Evolutionary conservation across 2,888 invertebrate species (phyloP).

Genomic region (Sphaeridia pumilis): DNA sequence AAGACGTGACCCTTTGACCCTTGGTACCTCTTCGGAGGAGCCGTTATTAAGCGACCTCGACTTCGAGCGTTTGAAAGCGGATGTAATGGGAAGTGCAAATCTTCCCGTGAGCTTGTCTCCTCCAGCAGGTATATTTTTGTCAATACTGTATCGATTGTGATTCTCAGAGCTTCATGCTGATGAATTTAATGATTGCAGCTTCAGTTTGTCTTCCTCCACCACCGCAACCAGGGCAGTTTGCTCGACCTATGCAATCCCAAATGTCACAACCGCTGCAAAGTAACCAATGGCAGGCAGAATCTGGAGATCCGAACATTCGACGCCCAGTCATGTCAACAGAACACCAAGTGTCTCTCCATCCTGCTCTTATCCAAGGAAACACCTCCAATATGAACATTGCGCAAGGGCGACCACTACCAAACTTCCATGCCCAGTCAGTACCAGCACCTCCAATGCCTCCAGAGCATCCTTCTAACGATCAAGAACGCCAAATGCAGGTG

Average conservation of each 20-base stretch:
- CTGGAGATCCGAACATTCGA: constrained; percentile 7
- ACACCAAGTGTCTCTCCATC: no score
- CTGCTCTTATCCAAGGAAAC: constrained; percentile 16
- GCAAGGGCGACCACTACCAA: constrained; percentile 43
- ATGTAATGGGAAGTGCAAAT: constrained; percentile 47
- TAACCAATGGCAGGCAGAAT: constrained; percentile 10
- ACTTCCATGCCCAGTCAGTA: constrained; percentile 50
- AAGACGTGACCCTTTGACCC: constrained; percentile 49
- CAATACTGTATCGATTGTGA: no score
- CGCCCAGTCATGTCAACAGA: no score
- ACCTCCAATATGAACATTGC: constrained; percentile 8
- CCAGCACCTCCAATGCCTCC: constrained; percentile 64
- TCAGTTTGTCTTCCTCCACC: constrained; percentile 15
- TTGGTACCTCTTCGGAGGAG: constrained; percentile 35
- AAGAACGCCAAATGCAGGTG: constrained; percentile 59
- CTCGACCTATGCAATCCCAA: background rate
- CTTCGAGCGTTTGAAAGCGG: constrained; percentile 55
- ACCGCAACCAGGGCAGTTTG: constrained; percentile 5
- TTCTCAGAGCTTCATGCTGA: no score
- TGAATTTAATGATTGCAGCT: no score
- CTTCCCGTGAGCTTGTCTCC: constrained; percentile 38
- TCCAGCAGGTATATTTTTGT: no score
- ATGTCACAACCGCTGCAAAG: background rate
- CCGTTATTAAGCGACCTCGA: constrained; percentile 44
- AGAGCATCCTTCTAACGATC: constrained; percentile 59